Evolutionary conservation across 2,888 invertebrate genomes (phyloP).

Genomic region (Biston betularia): DNA sequence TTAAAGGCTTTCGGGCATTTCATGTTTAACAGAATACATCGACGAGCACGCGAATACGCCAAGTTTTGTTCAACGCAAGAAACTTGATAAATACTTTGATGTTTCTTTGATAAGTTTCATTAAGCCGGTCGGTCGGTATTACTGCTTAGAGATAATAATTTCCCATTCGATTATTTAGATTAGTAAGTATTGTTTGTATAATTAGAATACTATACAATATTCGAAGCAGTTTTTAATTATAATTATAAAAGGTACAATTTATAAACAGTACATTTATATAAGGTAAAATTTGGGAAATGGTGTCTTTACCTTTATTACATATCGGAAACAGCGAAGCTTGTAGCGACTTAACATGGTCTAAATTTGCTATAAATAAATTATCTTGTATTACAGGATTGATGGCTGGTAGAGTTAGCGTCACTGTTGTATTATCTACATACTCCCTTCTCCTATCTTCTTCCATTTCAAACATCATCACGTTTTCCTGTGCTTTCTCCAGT

Average conservation of each 20-base stretch:
- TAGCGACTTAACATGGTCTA: constrained; percentile 87
- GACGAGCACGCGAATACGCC: constrained; percentile 51
- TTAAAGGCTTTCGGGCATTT: constrained; percentile 42
- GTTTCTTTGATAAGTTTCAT: constrained; percentile 9
- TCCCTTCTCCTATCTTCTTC: constrained; percentile 71
- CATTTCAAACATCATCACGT: constrained; percentile 74
- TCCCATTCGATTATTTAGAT: too few relatives aligned
- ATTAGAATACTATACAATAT: too few relatives aligned
- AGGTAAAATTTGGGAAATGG: too few relatives aligned
- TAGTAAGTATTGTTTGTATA: too few relatives aligned
- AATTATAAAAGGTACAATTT: not conserved
- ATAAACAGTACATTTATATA: constrained; percentile 50
- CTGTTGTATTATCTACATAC: constrained; percentile 69
- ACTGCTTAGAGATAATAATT: too few relatives aligned
- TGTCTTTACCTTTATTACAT: constrained; percentile 78
- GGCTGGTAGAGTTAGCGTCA: constrained; percentile 70
- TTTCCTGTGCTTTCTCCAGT: constrained; percentile 69
- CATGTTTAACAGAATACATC: constrained; percentile 51
- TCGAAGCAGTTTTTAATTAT: too few relatives aligned
- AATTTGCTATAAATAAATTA: constrained; percentile 73
- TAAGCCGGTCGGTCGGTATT: not conserved
- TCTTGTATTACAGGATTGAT: constrained; percentile 75
- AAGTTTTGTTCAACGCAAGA: constrained; percentile 29
- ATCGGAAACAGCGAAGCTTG: constrained; percentile 89
- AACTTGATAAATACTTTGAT: constrained; percentile 29